phyloP scores from a whole-genome alignment of 2,888 invertebrate genomes.

The Leucozona laternaria region DNA sequence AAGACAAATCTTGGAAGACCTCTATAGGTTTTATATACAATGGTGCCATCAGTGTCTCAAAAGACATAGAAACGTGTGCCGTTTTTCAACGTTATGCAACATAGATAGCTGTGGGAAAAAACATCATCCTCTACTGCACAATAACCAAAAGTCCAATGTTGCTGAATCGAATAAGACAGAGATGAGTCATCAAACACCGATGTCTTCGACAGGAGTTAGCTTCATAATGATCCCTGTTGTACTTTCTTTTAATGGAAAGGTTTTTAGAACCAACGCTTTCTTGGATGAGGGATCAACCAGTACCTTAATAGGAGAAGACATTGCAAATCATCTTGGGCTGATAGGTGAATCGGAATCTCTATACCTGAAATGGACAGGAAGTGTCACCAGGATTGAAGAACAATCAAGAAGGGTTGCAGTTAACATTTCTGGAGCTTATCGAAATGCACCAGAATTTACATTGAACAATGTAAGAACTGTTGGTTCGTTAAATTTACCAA shows the following conservation, averaged over 20 bases:
- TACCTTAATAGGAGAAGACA: slow-evolving; percentile 37
- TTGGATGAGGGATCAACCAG: slow-evolving; percentile 54
- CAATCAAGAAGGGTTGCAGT: slow-evolving; percentile 33
- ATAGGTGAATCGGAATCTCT: slow-evolving; percentile 48
- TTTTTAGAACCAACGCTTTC: slow-evolving; percentile 37
- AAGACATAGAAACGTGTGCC: neutral
- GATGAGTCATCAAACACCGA: slow-evolving; percentile 7
- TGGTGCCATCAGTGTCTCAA: neutral
- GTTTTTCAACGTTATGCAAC: neutral
- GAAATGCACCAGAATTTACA: slow-evolving; percentile 7
- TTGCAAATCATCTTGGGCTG: neutral
- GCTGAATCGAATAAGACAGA: neutral
- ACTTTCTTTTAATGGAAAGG: neutral
- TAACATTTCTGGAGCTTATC: slow-evolving; percentile 36
- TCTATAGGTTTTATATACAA: too few species aligned
- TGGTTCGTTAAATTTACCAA: slow-evolving; percentile 37
- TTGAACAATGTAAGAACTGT: slow-evolving; percentile 13
- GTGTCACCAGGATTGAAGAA: neutral
- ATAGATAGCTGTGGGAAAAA: neutral
- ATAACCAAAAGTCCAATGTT: neutral
- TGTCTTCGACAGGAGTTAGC: neutral
- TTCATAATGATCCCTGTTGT: slow-evolving; percentile 7
- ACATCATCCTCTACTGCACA: slow-evolving; percentile 3
- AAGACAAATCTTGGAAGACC: too few species aligned
- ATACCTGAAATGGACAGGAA: neutral